phyloP scores from a whole-genome alignment of 2,888 invertebrate species.

The Eurytoma californica region DNA sequence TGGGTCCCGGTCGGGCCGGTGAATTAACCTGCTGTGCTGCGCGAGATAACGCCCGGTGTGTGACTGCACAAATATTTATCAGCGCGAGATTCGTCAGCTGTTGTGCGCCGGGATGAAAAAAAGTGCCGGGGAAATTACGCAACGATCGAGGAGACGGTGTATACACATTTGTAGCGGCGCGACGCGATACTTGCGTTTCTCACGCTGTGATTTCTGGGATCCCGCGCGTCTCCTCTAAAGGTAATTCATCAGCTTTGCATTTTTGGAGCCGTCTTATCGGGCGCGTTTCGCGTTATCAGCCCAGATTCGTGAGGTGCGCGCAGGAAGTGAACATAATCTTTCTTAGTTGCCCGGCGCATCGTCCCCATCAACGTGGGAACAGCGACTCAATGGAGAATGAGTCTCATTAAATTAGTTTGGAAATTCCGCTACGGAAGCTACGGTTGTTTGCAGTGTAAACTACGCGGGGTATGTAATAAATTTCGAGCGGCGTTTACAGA shows the following conservation, averaged over 20 bases:
- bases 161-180: not conserved
- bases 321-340: conserved; percentile 56
- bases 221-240: not conserved
- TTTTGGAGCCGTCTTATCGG: conserved; percentile 40
- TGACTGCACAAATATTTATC: conserved; percentile 70
- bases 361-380: conserved; percentile 47
- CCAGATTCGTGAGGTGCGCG: conserved; percentile 33
- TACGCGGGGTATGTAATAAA: conserved; percentile 6
- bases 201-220: conserved; percentile 20
- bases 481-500: conserved; percentile 7
- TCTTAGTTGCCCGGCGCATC: conserved; percentile 33
- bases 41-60: conserved; percentile 65
- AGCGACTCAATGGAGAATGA: conserved; percentile 45
- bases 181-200: conserved; percentile 42
- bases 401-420: conserved; percentile 39
- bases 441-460: conserved; percentile 37
- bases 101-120: conserved; percentile 1
- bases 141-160: conserved; percentile 4
- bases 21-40: conserved; percentile 56
- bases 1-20: conserved; percentile 51
- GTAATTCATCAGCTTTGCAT: conserved; percentile 29
- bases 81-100: conserved; percentile 17
- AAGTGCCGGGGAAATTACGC: conserved; percentile 22
- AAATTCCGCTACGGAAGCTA: conserved; percentile 45
- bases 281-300: conserved; percentile 7